Base-by-base conservation (phyloP, 2,797 vertebrate species). In the Luscinia megarhynchos region DNA sequence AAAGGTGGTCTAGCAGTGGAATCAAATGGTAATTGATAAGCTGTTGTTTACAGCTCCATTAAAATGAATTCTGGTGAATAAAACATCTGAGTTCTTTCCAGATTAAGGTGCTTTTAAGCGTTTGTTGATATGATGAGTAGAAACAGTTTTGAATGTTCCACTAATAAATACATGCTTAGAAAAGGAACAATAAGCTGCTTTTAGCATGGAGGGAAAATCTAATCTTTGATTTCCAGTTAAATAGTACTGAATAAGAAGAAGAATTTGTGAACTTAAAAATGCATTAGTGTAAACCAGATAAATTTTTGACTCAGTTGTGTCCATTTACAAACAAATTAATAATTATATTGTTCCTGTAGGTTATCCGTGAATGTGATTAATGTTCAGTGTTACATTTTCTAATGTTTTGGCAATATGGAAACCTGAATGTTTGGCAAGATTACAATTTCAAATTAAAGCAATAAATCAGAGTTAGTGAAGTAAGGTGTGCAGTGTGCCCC, bases 381-480 rank as follows among this genome's bases (percentile, higher is more conserved):
- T 97, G 93, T 85, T 97, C 89, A 93, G 72, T 91, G 81, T 95
- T 97, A 93, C 74, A 87, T 95, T 96, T 95, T 93, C 85, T 81
- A 29, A 78, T 58, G 77, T 95, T 97, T 96, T 81, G 72, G 94
- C 87, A 94, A 83, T 95, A 90, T 62, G 76, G 96, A 97, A 97
- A 94, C 55, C 63, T 80, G 87, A 91, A 84, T 94, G 29, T 80
- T 95, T 97, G 94, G 70, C 29, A 87, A 95, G 91, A 95, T 53
- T 58, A 86, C 63, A 53, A n/a, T 78, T 96, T 95, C 43, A 90
- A 91, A 90, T 94, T 88, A 90, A 93, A 94, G 84, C 79, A 97
- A 98, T 97, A 97, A 98, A 97, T 98, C 95, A 97, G 95, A 95
- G 93, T 97, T 97, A 96, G 83, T 95, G 92, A 93, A 94, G 86